Percentiles rank a stretch among this genome's conserved stretches.
These are phyloP conservation scores for Drosophila borealis DNA, from an alignment of 2,888 invertebrate species.

Conservation along the genomic window DNA sequence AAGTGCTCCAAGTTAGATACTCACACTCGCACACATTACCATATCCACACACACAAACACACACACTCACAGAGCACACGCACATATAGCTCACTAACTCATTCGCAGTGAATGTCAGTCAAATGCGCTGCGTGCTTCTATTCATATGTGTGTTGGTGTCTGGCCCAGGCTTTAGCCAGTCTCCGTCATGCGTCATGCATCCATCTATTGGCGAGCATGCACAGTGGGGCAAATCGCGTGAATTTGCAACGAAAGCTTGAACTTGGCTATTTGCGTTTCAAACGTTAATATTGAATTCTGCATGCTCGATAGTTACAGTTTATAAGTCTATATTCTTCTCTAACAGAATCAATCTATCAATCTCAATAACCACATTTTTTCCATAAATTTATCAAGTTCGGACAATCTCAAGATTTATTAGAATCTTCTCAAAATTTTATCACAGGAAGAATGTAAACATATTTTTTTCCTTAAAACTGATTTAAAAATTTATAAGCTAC, in stretches of 20 bases:
- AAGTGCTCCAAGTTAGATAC: conserved; percentile 71
- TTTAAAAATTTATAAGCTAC: too few species aligned
- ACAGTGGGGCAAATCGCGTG: conserved; percentile 52
- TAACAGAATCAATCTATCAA: too few species aligned
- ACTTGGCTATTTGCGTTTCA: too few species aligned
- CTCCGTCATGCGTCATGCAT: conserved; percentile 75
- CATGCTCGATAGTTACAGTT: too few species aligned
- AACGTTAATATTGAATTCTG: too few species aligned
- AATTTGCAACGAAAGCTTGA: not conserved
- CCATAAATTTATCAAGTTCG: too few species aligned
- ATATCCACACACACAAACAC: conserved; percentile 44
- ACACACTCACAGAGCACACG: conserved; percentile 37
- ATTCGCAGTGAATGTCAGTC: conserved; percentile 64
- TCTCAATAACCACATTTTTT: too few species aligned
- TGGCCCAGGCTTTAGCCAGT: conserved; percentile 54
- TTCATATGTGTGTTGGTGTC: conserved; percentile 49
- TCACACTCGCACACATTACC: conserved; percentile 57
- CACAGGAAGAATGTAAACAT: too few species aligned
- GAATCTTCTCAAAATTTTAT: too few species aligned
- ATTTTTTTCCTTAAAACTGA: too few species aligned
- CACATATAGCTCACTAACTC: conserved; percentile 38
- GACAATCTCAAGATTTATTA: too few species aligned
- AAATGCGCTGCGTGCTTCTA: conserved; percentile 49
- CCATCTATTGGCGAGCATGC: conserved; percentile 58
- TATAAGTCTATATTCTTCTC: too few species aligned